Evolutionary conservation across 1,140 invertebrate genomes (phyloP).

Genomic region (Caenorhabditis tropicalis): DNA sequence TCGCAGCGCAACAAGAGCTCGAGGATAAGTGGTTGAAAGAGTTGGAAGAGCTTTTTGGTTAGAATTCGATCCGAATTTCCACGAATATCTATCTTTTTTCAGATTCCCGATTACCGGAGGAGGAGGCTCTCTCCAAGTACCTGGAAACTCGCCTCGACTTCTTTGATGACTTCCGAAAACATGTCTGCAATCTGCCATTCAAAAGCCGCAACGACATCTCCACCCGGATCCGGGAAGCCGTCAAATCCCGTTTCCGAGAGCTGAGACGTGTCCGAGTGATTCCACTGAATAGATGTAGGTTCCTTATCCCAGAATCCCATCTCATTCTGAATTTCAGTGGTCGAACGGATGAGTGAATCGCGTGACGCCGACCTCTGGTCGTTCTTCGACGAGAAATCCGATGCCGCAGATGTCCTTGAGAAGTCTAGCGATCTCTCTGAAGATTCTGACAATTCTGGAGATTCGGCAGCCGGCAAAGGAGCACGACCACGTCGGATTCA

Average conservation of each 20-base stretch:
- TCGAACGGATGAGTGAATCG: slow-evolving; percentile 27
- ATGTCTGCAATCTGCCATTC: slow-evolving; percentile 21
- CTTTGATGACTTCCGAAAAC: slow-evolving; percentile 2
- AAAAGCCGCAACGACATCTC: slow-evolving; percentile 16
- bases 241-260: slow-evolving; percentile 8
- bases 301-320: no score
- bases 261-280: not conserved
- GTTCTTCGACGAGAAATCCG: slow-evolving; percentile 35
- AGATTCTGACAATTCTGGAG: slow-evolving; percentile 42
- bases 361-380: slow-evolving; percentile 40
- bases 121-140: slow-evolving; percentile 4
- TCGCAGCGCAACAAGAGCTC: not conserved
- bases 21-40: slow-evolving; percentile 46
- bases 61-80: not conserved
- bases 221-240: not conserved
- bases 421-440: slow-evolving; percentile 16
- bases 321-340: not conserved
- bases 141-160: slow-evolving; percentile 21
- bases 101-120: slow-evolving; percentile 1
- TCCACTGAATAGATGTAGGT: slow-evolving; percentile 34
- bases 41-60: slow-evolving; percentile 24
- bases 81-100: not conserved
- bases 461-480: not conserved
- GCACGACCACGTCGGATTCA: slow-evolving; percentile 30
- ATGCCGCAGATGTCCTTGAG: not conserved